Base-by-base conservation (phyloP, 92 coral and sea anemone genomes). In the Montipora capitata region DNA sequence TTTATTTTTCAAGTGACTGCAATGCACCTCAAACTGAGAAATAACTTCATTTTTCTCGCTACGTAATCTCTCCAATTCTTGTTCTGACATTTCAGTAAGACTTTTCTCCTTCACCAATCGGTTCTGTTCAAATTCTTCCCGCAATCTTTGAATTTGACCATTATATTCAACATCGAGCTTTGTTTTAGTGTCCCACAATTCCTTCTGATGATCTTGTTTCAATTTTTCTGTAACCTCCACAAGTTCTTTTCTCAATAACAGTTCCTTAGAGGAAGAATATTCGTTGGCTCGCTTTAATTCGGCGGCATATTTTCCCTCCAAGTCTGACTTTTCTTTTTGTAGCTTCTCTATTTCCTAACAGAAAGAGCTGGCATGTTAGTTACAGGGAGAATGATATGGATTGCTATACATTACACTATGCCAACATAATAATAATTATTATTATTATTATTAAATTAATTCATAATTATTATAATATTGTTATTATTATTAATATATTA, bases 231-330 rank as follows among this genome's bases (percentile, higher is more conserved):
- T 90, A 14, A 92, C 90, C 52, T 94, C 91, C 79, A 95, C 98
- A 1, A 94, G 96, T 80, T 90, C 95, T 72, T 82, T 79, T 85
- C 93, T 90, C 16, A 97, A 92, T 9, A 85, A 82, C 42, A 74
- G 66, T 80, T 95, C 98, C 57, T 91, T 91, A n/a, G 91, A 93
- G 10, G 96, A 85, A 42, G 99, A 91, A 54, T 85, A 91, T 27
- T 94, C 98, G 70, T 85, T 89, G 2, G 98, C 92, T 58, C 74
- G 72, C 49, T 88, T 88, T 49, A 97, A 78, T 77, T 97, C 99
- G 51, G 85, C 77, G 5, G 88, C 92, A 64, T 95, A 96, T 85
- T 97, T 97, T 15, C 85, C 81, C 68, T 94, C 96, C 65, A 97
- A 61, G 56, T 95, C 98, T 71, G 81, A 83, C 78, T 97, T 97